These are phyloP conservation scores for Drosophila mojavensis DNA, from an alignment of 1,140 invertebrate species.

Conservation along the genomic window DNA sequence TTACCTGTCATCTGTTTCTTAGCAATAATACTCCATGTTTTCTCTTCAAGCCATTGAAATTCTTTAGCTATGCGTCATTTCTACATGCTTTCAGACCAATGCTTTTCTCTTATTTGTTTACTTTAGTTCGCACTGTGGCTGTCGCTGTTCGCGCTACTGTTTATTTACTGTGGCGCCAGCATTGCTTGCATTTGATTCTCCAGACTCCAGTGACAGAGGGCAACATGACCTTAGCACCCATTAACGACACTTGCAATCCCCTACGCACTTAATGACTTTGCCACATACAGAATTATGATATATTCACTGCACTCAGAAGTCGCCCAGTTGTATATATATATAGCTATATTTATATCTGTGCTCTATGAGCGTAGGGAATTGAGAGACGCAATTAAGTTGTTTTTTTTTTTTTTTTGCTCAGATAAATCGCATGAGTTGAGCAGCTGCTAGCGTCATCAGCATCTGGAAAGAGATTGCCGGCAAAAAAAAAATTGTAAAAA, in stretches of 20 bases:
- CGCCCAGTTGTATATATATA: background rate
- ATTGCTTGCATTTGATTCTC: slow-evolving; percentile 6
- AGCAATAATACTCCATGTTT: background rate
- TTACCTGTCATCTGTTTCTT: background rate
- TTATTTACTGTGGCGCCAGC: slow-evolving; percentile 41
- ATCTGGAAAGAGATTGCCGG: slow-evolving; percentile 24
- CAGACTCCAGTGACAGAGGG: background rate
- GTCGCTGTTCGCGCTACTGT: slow-evolving; percentile 28
- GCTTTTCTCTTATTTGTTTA: slow-evolving; percentile 20
- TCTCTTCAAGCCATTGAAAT: slow-evolving; percentile 7
- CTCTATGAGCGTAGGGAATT: slow-evolving; percentile 14
- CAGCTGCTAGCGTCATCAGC: slow-evolving; percentile 48
- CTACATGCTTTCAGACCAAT: background rate
- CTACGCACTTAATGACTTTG: slow-evolving; percentile 27
- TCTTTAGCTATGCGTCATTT: slow-evolving; percentile 23
- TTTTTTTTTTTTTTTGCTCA: slow-evolving; percentile 1
- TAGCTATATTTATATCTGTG: background rate
- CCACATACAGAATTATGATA: slow-evolving; percentile 23
- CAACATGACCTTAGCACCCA: slow-evolving; percentile 24
- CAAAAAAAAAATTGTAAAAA: too few relatives aligned
- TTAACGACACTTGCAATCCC: slow-evolving; percentile 15
- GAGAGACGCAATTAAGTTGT: slow-evolving; percentile 40
- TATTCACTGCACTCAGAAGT: background rate
- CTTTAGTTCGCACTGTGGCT: slow-evolving; percentile 20
- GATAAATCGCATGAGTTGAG: slow-evolving; percentile 15